Conservation (phyloP, 92 coral and sea anemone genomes). For the Paragorgia papillata region DNA sequence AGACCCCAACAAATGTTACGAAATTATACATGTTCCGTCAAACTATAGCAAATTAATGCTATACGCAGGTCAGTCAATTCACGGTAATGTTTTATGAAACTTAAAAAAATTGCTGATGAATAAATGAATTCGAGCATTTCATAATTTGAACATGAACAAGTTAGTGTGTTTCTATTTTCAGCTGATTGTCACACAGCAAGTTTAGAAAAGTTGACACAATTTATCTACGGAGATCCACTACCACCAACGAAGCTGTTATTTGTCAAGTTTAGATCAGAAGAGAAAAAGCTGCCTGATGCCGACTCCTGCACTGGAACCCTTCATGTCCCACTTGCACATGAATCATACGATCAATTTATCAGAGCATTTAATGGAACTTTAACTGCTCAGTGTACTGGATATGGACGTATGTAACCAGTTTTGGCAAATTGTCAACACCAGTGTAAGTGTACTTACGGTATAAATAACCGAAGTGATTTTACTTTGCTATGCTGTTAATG, state of each 20-base stretch:
- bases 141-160: conserved; percentile 1
- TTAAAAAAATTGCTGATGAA: neutral
- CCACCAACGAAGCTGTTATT: neutral
- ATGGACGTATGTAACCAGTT: neutral
- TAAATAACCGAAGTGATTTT: too few relatives aligned
- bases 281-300: neutral
- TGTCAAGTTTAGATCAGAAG: conserved; percentile 2
- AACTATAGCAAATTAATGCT: too few relatives aligned
- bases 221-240: conserved; percentile 16
- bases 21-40: too few relatives aligned
- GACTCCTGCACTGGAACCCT: neutral
- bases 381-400: neutral
- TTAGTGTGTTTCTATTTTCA: neutral
- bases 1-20: too few relatives aligned
- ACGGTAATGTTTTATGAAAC: neutral
- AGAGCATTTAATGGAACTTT: conserved; percentile 4
- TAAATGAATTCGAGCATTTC: neutral
- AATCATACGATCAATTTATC: neutral
- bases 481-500: too few relatives aligned
- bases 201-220: conserved; percentile 5
- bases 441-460: too few relatives aligned
- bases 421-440: too few relatives aligned
- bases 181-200: too few relatives aligned
- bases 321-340: conserved; percentile 1
- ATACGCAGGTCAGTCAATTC: too few relatives aligned